These are phyloP conservation scores for Himalopsyche anomala DNA, from an alignment of 2,888 invertebrate species.

Conservation along the genomic window DNA sequence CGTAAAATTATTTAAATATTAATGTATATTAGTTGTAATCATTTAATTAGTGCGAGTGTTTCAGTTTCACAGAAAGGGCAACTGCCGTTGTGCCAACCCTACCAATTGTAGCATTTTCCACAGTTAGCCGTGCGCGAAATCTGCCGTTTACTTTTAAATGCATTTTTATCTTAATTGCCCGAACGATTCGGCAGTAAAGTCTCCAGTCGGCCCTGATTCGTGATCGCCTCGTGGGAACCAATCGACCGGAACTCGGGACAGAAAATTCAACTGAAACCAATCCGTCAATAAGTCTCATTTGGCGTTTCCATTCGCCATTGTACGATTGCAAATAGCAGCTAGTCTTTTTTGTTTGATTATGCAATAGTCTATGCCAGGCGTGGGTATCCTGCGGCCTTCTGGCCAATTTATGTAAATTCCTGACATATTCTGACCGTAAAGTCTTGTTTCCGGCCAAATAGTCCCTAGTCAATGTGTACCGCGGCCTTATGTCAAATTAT, in stretches of 20 bases:
- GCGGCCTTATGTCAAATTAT: no score
- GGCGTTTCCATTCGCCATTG: background rate
- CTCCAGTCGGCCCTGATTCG: slow-evolving; percentile 36
- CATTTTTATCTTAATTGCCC: slow-evolving; percentile 56
- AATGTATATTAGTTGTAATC: no score
- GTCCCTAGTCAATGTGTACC: no score
- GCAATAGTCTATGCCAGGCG: background rate
- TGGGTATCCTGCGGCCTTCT: no score
- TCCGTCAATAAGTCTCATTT: background rate
- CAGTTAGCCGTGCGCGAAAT: slow-evolving; percentile 32
- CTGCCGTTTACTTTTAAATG: slow-evolving; percentile 1
- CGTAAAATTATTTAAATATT: no score
- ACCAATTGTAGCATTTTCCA: background rate
- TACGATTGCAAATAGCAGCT: background rate
- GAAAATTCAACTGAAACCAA: background rate
- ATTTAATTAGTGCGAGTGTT: no score
- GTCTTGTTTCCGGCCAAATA: no score
- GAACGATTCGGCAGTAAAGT: slow-evolving; percentile 32
- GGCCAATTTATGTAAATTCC: no score
- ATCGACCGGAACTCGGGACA: slow-evolving; percentile 44
- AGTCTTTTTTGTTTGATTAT: background rate
- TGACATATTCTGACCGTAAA: no score
- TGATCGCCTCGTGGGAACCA: slow-evolving; percentile 49
- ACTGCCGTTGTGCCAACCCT: background rate
- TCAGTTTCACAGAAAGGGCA: background rate